phyloP scores from a whole-genome alignment of 1,140 invertebrate species.

The Drosophila littoralis region DNA sequence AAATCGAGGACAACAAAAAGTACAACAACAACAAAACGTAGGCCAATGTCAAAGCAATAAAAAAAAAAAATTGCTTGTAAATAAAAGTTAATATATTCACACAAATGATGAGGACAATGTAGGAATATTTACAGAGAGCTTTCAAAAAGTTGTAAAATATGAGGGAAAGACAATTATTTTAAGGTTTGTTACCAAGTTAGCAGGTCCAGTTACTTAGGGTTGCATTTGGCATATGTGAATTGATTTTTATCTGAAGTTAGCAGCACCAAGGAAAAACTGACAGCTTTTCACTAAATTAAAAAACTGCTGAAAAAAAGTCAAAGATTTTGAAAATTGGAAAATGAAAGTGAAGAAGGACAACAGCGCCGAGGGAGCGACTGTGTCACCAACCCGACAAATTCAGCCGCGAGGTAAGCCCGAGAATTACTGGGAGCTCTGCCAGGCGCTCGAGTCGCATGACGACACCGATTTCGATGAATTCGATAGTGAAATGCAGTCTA shows the following conservation, averaged over 20 bases:
- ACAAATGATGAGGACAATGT: constrained; percentile 43
- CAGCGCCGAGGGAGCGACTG: background rate
- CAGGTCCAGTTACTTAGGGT: background rate
- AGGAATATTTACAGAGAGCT: constrained; percentile 66
- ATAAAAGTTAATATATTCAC: constrained; percentile 37
- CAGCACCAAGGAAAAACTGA: background rate
- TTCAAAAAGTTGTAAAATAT: constrained; percentile 13
- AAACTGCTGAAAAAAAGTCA: background rate
- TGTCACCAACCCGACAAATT: background rate
- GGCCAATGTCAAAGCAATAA: constrained; percentile 62
- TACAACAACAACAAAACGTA: constrained; percentile 24
- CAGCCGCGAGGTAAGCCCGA: constrained; percentile 1
- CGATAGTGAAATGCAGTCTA: background rate
- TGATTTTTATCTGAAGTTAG: background rate
- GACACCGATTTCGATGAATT: constrained; percentile 89
- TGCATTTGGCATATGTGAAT: background rate
- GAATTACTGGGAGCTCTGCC: constrained; percentile 9
- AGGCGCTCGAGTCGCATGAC: constrained; percentile 85
- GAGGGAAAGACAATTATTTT: no score
- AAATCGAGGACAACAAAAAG: constrained; percentile 43
- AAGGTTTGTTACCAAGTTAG: background rate
- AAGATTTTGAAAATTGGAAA: background rate
- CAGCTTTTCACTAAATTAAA: background rate
- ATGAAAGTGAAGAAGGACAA: constrained; percentile 85
- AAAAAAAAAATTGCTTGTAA: constrained; percentile 67